A percentile compares a stretch with the other conserved stretches of the same genome.
phyloP scores from a whole-genome alignment of 2,888 invertebrate species.

The Hypolimnas misippus region DNA sequence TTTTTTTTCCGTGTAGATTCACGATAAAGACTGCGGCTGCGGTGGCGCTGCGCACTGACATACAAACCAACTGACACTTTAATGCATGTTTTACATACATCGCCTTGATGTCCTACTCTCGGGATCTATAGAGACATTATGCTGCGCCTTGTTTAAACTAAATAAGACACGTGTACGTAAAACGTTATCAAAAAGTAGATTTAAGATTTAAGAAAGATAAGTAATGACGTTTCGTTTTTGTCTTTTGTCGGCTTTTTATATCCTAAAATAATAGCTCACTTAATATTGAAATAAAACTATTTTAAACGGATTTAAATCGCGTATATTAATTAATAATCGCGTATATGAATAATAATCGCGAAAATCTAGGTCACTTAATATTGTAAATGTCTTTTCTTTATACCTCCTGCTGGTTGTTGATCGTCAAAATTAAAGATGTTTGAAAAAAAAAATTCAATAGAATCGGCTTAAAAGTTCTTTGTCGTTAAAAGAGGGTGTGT shows the following conservation, averaged over 20 bases:
- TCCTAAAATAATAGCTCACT: neutral
- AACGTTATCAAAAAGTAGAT: neutral
- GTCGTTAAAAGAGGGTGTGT: conserved; percentile 4
- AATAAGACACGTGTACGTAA: conserved; percentile 2
- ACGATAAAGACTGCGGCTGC: conserved; percentile 39
- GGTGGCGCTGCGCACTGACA: conserved; percentile 40
- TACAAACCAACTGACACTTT: conserved; percentile 47
- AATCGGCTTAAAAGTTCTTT: neutral
- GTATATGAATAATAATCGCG: too few species aligned
- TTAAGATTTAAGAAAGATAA: neutral
- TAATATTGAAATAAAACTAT: too few species aligned
- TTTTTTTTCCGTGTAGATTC: conserved; percentile 44
- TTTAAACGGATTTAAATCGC: too few species aligned
- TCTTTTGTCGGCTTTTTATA: neutral
- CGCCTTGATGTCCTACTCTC: neutral
- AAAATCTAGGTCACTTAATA: too few species aligned
- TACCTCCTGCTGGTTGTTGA: neutral
- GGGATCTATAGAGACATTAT: conserved; percentile 26
- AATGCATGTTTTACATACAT: conserved; percentile 45
- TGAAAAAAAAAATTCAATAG: neutral
- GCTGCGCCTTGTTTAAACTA: conserved; percentile 16
- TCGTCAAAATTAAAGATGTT: neutral
- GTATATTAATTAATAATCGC: too few species aligned
- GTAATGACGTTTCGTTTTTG: neutral
- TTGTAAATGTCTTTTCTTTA: neutral